These are phyloP conservation scores for Mechanitis messenoides DNA, from an alignment of 2,888 invertebrate species.

Conservation along the genomic window DNA sequence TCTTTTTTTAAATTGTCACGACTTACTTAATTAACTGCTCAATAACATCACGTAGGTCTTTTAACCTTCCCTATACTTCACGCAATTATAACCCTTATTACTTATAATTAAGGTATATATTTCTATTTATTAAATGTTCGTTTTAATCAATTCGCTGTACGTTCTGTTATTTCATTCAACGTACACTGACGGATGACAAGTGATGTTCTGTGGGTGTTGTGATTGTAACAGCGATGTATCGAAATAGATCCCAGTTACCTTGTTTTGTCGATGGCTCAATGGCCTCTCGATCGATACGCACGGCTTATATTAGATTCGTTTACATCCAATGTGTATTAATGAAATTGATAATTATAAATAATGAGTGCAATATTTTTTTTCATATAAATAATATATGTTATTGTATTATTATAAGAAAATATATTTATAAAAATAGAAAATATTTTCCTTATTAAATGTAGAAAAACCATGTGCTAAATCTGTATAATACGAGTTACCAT, in stretches of 20 bases:
- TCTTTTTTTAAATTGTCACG: slow-evolving; percentile 24
- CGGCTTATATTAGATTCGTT: slow-evolving; percentile 30
- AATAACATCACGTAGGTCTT: slow-evolving; percentile 55
- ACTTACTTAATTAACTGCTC: slow-evolving; percentile 54
- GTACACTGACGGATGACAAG: slow-evolving; percentile 23
- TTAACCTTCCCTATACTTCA: slow-evolving; percentile 11
- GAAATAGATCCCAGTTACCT: slow-evolving; percentile 29
- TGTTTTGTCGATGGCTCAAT: slow-evolving; percentile 38
- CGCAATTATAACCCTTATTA: slow-evolving; percentile 18
- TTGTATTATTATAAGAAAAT: no score
- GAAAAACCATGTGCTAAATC: no score
- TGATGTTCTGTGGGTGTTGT: slow-evolving; percentile 11
- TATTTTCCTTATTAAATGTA: no score
- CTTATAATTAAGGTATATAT: slow-evolving; percentile 10
- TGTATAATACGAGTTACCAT: no score
- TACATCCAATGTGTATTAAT: slow-evolving; percentile 20
- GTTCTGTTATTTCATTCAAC: slow-evolving; percentile 17
- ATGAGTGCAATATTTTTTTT: slow-evolving; percentile 2
- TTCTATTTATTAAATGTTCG: not conserved
- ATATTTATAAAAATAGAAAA: no score
- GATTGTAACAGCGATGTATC: slow-evolving; percentile 26
- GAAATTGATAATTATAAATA: not conserved
- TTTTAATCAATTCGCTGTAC: slow-evolving; percentile 5
- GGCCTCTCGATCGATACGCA: slow-evolving; percentile 44
- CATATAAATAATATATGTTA: not conserved